These are phyloP conservation scores for Cladopsammia gracilis DNA, from an alignment of 64 coral and sea anemone species.

Conservation along the genomic window DNA sequence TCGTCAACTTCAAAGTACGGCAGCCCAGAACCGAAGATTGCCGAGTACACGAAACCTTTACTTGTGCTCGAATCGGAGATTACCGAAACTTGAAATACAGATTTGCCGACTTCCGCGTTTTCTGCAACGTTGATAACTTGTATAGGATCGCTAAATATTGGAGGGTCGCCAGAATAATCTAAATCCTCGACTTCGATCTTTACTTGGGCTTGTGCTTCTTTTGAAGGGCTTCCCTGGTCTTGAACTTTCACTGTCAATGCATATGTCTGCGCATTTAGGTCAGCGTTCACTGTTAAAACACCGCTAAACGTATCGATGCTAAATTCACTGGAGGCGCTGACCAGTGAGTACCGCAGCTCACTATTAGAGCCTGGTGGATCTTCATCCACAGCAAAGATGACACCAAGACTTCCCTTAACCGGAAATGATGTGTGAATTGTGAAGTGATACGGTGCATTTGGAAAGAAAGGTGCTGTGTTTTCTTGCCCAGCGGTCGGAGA, in stretches of 20 bases:
- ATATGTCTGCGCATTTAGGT: neutral
- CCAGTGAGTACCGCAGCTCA: constrained; percentile 43
- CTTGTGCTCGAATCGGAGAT: constrained; percentile 17
- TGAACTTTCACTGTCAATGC: constrained; percentile 30
- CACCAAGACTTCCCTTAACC: constrained; percentile 43
- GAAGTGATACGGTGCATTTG: constrained; percentile 29
- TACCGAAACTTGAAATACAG: constrained; percentile 50
- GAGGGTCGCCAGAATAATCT: constrained; percentile 29
- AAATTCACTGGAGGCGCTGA: neutral
- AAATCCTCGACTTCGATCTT: constrained; percentile 47
- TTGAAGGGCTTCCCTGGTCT: constrained; percentile 53
- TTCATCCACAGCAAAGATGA: constrained; percentile 31
- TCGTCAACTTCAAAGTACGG: constrained; percentile 66
- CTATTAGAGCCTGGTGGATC: constrained; percentile 57
- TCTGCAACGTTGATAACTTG: constrained; percentile 32
- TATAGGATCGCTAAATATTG: constrained; percentile 36
- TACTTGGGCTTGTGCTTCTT: neutral
- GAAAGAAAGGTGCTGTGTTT: constrained; percentile 60
- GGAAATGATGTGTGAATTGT: constrained; percentile 80
- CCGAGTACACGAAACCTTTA: constrained; percentile 50
- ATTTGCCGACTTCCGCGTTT: constrained; percentile 45
- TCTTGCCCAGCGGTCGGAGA: neutral
- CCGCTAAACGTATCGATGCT: neutral
- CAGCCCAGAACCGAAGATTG: constrained; percentile 43
- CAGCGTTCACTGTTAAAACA: constrained; percentile 21